phyloP scores from a whole-genome alignment of 2,888 invertebrate genomes.

The Imbricaverruca yamaguchii region DNA sequence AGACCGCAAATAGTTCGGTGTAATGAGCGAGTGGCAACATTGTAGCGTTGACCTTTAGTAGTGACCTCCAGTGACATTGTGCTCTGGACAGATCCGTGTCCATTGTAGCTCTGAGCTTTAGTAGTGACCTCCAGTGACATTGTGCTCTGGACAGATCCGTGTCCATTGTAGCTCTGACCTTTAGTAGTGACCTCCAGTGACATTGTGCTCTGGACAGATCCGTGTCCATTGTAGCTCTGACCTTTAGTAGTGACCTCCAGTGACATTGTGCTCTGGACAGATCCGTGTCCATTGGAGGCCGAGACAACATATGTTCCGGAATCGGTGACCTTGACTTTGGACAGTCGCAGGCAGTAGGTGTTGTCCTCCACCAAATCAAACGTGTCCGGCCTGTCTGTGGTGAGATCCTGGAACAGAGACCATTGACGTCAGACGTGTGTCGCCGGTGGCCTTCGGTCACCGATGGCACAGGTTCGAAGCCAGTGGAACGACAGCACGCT shows the following conservation, averaged over 20 bases:
- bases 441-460: no score
- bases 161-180: conserved; percentile 53
- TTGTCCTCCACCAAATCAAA: conserved; percentile 8
- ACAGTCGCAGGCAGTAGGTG: not conserved
- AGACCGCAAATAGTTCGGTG: no score
- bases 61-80: conserved; percentile 79
- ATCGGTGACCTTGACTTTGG: conserved; percentile 48
- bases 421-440: no score
- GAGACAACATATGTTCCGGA: conserved; percentile 80
- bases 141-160: conserved; percentile 77
- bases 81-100: conserved; percentile 75
- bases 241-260: conserved; percentile 67
- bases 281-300: conserved; percentile 72
- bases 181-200: conserved; percentile 74
- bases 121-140: conserved; percentile 79
- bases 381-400: not conserved
- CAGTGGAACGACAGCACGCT: no score
- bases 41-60: conserved; percentile 49
- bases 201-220: conserved; percentile 75
- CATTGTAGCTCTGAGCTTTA: conserved; percentile 52
- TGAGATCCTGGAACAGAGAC: not conserved
- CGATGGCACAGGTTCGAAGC: no score
- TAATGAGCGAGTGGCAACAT: no score
- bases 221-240: conserved; percentile 60
- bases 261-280: conserved; percentile 76